A percentile compares a stretch with the other conserved stretches of the same genome.
phyloP scores from a whole-genome alignment of 2,797 vertebrate species.

The Eulemur mongoz region DNA sequence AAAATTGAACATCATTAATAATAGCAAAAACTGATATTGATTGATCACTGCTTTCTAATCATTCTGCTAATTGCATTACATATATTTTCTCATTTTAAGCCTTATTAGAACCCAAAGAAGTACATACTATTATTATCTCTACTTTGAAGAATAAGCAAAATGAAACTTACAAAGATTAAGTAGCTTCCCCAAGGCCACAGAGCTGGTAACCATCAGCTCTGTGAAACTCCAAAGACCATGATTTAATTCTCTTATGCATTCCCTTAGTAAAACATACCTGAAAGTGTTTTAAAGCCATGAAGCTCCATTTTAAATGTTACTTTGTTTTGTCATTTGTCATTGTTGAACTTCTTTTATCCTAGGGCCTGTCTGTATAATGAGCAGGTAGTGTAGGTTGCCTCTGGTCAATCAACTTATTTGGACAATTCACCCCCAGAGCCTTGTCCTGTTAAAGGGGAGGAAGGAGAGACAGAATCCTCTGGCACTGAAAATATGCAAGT shows the following conservation, averaged over 20 bases:
- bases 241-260: constrained; percentile 10
- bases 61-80: background rate
- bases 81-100: constrained; percentile 1
- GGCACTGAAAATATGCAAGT: background rate
- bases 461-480: background rate
- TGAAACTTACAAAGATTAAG: background rate
- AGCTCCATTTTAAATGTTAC: background rate
- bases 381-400: background rate
- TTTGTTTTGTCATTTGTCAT: background rate
- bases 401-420: background rate
- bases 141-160: constrained; percentile 37
- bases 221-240: background rate
- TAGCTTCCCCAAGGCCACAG: background rate
- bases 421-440: background rate
- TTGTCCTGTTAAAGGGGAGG: background rate
- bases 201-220: background rate
- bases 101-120: background rate
- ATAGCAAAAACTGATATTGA: constrained; percentile 34
- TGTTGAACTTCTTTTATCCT: background rate
- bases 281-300: background rate
- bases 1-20: background rate
- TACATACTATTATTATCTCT: background rate
- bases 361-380: background rate
- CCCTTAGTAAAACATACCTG: background rate
- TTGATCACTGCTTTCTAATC: background rate